A percentile compares a stretch with the other conserved stretches of the same genome.
phyloP scores from a whole-genome alignment of 2,888 invertebrate species.

The Agrenia bidenticulata region DNA sequence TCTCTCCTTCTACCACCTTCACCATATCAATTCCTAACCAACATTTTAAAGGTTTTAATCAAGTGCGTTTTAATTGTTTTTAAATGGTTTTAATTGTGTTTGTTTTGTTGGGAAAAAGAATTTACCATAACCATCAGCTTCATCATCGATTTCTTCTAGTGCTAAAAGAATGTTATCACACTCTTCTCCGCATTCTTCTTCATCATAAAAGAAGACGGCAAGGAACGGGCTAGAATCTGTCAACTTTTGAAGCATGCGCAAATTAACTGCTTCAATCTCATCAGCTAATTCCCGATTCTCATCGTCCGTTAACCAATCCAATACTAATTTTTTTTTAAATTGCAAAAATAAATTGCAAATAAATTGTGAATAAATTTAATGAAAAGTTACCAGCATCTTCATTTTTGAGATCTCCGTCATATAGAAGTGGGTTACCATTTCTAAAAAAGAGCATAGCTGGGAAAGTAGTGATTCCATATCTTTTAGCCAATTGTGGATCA shows the following conservation, averaged over 20 bases:
- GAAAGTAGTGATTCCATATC: constrained; percentile 91
- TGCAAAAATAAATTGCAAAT: too few relatives aligned
- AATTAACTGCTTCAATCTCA: constrained; percentile 90
- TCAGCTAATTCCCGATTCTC: constrained; percentile 90
- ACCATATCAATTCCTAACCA: constrained; percentile 80
- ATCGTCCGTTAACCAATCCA: constrained; percentile 91
- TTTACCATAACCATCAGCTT: constrained; percentile 65
- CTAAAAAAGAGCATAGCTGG: constrained; percentile 89
- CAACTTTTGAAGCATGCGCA: constrained; percentile 81
- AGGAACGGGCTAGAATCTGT: constrained; percentile 82
- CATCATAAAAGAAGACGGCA: constrained; percentile 63
- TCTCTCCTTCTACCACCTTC: constrained; percentile 79
- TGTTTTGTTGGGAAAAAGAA: neutral
- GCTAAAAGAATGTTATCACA: constrained; percentile 82
- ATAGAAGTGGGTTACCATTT: constrained; percentile 82
- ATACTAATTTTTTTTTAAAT: too few relatives aligned
- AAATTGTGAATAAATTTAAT: too few relatives aligned
- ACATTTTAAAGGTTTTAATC: neutral
- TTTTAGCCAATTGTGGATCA: constrained; percentile 84
- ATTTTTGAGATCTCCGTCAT: constrained; percentile 63
- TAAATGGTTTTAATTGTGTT: constrained; percentile 1
- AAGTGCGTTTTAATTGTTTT: neutral
- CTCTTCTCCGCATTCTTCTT: constrained; percentile 70
- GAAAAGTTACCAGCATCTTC: constrained; percentile 50
- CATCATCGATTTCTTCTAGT: constrained; percentile 91